Percentiles rank a stretch among this genome's conserved stretches.
Evolutionary conservation across 2,113 vertebrate genomes (phyloP).

Genomic region (Azemiops feae): DNA sequence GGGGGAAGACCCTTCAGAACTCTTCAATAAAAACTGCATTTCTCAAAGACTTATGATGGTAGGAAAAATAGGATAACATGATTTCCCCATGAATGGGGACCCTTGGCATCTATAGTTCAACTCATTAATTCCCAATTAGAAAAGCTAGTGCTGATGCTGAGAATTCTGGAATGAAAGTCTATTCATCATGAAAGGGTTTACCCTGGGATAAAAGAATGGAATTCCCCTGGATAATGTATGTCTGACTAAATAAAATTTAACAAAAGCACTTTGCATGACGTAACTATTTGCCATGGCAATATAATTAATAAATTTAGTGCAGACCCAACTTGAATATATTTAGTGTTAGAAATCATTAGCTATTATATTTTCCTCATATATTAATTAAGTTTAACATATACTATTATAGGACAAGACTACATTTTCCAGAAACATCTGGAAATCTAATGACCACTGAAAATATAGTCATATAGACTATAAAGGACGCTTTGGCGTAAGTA

Average conservation of each 20-base stretch:
- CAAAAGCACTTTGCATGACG: background rate
- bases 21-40: background rate
- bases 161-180: too few relatives aligned
- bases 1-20: background rate
- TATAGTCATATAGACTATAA: background rate
- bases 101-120: too few relatives aligned
- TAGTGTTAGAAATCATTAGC: background rate
- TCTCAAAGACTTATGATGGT: too few relatives aligned
- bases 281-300: background rate
- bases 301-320: background rate
- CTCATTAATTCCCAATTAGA: too few relatives aligned
- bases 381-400: slow-evolving; percentile 26
- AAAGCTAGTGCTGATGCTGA: too few relatives aligned
- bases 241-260: background rate
- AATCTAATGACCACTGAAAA: slow-evolving; percentile 18
- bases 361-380: slow-evolving; percentile 36
- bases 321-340: background rate
- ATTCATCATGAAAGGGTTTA: too few relatives aligned
- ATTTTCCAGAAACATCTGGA: slow-evolving; percentile 1
- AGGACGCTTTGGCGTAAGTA: background rate
- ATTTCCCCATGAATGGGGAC: too few relatives aligned
- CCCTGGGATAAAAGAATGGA: background rate
- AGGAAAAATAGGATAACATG: too few relatives aligned
- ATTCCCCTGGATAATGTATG: background rate
- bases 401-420: slow-evolving; percentile 8